Evolutionary conservation across 2,797 vertebrate species (phyloP).

Genomic region (Argentina silus): DNA sequence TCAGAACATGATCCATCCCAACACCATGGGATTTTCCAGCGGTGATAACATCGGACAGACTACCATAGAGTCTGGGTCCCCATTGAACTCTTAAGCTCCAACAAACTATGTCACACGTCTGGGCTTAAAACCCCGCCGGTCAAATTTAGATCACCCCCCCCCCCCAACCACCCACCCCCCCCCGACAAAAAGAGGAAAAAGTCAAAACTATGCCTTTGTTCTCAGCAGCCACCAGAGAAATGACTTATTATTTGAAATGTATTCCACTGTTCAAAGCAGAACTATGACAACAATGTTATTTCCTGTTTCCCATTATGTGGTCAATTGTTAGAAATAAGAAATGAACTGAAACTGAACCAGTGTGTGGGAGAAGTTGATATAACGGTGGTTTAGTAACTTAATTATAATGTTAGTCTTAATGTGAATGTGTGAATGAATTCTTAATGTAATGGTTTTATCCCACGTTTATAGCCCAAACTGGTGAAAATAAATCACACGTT

Average conservation of each 20-base stretch:
- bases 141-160: constrained; percentile 25
- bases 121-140: constrained; percentile 49
- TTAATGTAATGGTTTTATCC: not conserved
- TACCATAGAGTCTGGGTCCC: no score
- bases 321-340: not conserved
- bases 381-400: not conserved
- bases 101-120: constrained; percentile 51
- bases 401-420: not conserved
- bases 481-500: not conserved
- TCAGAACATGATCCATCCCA: constrained; percentile 18
- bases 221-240: not conserved
- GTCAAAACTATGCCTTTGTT: constrained; percentile 53
- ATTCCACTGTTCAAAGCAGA: not conserved
- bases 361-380: not conserved
- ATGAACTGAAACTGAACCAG: not conserved
- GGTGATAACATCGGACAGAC: constrained; percentile 37
- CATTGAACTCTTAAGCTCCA: constrained; percentile 44
- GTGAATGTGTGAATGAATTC: not conserved
- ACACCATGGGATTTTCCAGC: constrained; percentile 5
- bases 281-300: constrained; percentile 2
- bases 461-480: not conserved
- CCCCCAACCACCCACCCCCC: constrained; percentile 54
- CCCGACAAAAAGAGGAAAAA: constrained; percentile 40
- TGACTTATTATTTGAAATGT: not conserved
- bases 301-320: not conserved